Evolutionary conservation across 2,797 vertebrate species (phyloP).

Genomic region (Pristis pectinata): DNA sequence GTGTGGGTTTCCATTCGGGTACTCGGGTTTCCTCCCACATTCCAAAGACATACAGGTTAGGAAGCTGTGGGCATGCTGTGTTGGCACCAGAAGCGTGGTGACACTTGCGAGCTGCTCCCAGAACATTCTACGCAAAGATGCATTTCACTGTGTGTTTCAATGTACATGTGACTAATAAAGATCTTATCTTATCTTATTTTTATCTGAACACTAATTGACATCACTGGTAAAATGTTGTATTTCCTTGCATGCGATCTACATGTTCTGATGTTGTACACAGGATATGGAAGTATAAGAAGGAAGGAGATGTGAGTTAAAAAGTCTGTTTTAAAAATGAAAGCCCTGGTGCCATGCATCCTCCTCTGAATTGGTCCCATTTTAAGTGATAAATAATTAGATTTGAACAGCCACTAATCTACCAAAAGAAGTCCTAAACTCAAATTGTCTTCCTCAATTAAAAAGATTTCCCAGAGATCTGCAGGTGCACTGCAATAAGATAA

Average conservation of each 20-base stretch:
- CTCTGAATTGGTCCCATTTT: not conserved
- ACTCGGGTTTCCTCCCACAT: too few relatives aligned
- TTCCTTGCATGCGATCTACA: not conserved
- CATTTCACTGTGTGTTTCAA: too few relatives aligned
- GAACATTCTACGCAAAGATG: too few relatives aligned
- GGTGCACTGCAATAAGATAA: too few relatives aligned
- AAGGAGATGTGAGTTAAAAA: not conserved
- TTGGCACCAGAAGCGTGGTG: too few relatives aligned
- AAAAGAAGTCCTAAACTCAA: not conserved
- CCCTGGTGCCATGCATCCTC: not conserved
- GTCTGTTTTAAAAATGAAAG: not conserved
- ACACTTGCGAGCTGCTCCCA: too few relatives aligned
- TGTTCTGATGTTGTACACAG: not conserved
- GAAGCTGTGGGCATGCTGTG: too few relatives aligned
- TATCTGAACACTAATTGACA: not conserved
- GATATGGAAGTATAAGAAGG: not conserved
- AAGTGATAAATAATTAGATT: not conserved
- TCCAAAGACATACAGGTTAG: too few relatives aligned
- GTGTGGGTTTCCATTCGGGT: too few relatives aligned
- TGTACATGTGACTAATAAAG: too few relatives aligned
- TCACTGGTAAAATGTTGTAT: not conserved
- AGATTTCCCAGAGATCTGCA: not conserved
- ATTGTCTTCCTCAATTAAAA: not conserved
- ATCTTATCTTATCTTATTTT: too few relatives aligned
- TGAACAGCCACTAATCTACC: not conserved